Percentiles rank a stretch among this genome's conserved stretches.
phyloP scores from a whole-genome alignment of 1,140 invertebrate species.

The Zaprionus africanus region DNA sequence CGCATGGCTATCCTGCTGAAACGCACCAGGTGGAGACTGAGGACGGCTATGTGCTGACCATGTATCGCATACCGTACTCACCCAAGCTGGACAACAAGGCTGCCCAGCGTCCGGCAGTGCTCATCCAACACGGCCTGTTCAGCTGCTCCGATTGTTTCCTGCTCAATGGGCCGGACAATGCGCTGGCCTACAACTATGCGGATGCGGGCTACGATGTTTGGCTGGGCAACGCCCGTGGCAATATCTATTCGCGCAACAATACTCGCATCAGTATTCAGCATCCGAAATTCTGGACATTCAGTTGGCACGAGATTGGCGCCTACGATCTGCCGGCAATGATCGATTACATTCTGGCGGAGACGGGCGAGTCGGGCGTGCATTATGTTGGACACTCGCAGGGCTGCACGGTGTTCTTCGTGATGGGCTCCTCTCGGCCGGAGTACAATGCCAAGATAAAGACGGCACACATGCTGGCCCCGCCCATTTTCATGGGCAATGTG shows the following conservation, averaged over 20 bases:
- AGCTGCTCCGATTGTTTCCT: constrained; percentile 91
- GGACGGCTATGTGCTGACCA: constrained; percentile 86
- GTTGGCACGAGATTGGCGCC: constrained; percentile 88
- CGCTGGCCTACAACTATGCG: constrained; percentile 86
- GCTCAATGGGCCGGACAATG: constrained; percentile 87
- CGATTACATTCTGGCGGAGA: constrained; percentile 87
- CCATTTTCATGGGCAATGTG: constrained; percentile 85
- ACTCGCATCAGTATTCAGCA: constrained; percentile 85
- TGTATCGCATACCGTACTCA: constrained; percentile 85
- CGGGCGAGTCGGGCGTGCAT: constrained; percentile 85
- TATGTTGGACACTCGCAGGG: constrained; percentile 89
- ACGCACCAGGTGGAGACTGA: constrained; percentile 85
- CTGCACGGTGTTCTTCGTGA: constrained; percentile 86
- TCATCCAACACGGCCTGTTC: constrained; percentile 92
- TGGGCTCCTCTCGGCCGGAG: constrained; percentile 85
- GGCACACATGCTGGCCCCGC: constrained; percentile 86
- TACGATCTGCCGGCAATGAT: constrained; percentile 89
- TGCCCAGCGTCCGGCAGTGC: constrained; percentile 84
- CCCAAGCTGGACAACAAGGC: constrained; percentile 58
- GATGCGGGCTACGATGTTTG: constrained; percentile 90
- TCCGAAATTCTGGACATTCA: constrained; percentile 87
- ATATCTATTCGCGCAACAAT: constrained; percentile 87
- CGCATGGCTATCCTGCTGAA: constrained; percentile 86
- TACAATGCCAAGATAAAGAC: constrained; percentile 87
- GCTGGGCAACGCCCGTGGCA: constrained; percentile 88